Evolutionary conservation across 2,113 vertebrate species (phyloP).

Genomic region (Platysteira castanea): DNA sequence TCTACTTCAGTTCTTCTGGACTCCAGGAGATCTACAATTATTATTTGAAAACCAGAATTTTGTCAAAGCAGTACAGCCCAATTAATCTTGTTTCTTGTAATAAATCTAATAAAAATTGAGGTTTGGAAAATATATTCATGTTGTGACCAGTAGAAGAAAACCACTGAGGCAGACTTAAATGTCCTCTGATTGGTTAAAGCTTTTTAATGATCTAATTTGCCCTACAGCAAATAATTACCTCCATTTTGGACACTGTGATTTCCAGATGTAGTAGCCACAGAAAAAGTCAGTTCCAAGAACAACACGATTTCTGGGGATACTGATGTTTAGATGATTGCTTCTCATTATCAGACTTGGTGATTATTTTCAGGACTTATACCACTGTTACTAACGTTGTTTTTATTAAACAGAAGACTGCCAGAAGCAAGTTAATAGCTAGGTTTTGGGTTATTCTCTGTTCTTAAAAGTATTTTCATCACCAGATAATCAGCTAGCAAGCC

Average conservation of each 20-base stretch:
- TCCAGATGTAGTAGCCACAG: not conserved
- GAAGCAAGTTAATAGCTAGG: not conserved
- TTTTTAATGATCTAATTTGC: slow-evolving; percentile 12
- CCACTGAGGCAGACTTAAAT: not conserved
- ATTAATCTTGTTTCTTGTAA: slow-evolving; percentile 26
- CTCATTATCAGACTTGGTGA: not conserved
- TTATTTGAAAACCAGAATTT: not conserved
- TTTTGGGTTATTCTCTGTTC: not conserved
- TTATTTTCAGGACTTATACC: not conserved
- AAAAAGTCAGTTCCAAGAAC: slow-evolving; percentile 9
- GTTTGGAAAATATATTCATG: slow-evolving; percentile 8
- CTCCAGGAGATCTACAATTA: slow-evolving; percentile 7
- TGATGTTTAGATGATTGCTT: not conserved
- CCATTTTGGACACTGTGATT: not conserved
- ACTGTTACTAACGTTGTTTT: not conserved
- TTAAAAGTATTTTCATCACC: not conserved
- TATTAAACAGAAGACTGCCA: slow-evolving; percentile 1
- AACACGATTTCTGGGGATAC: not conserved
- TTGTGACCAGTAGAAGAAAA: slow-evolving; percentile 9
- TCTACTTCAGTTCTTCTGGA: not conserved
- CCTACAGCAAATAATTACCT: not conserved
- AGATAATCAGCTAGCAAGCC: not conserved
- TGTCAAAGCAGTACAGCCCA: not conserved
- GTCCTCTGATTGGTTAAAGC: not conserved
- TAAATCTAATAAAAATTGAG: slow-evolving; percentile 18